These are phyloP conservation scores for Myotis daubentonii DNA, from an alignment of 2,797 vertebrate species.

Conservation along the genomic window DNA sequence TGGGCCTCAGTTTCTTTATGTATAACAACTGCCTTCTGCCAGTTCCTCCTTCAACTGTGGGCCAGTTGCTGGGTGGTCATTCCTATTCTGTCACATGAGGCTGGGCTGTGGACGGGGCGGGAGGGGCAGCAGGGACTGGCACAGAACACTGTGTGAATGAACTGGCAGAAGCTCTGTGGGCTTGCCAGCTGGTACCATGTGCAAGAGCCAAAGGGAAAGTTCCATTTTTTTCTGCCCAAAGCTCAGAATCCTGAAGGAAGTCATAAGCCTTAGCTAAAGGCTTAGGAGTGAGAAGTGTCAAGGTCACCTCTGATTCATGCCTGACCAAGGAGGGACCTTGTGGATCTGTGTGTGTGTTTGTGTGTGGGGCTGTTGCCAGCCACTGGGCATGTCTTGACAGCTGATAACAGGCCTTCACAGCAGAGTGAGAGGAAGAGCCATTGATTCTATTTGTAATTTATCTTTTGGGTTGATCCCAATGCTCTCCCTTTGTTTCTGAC, in stretches of 20 bases:
- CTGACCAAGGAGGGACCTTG: background rate
- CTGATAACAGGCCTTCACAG: constrained; percentile 23
- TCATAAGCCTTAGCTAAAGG: constrained; percentile 18
- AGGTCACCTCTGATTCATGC: constrained; percentile 58
- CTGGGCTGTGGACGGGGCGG: background rate
- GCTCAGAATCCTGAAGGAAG: constrained; percentile 19
- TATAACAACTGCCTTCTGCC: background rate
- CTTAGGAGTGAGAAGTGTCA: constrained; percentile 27
- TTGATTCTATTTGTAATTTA: constrained; percentile 67
- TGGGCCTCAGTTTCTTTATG: constrained; percentile 38
- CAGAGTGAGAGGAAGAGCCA: background rate
- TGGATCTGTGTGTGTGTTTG: background rate
- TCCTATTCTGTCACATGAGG: background rate
- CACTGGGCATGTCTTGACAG: constrained; percentile 45
- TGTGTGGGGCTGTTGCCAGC: background rate
- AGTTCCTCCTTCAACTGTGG: background rate
- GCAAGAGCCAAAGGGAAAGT: constrained; percentile 63
- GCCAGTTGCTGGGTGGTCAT: background rate
- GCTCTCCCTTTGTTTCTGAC: constrained; percentile 68
- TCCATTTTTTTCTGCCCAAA: constrained; percentile 44
- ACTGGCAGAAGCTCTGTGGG: constrained; percentile 71
- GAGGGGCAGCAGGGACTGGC: constrained; percentile 46
- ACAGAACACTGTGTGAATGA: constrained; percentile 59
- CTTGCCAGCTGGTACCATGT: constrained; percentile 62
- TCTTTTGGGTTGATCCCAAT: constrained; percentile 67